Conservation (phyloP, 2,113 vertebrate genomes). For the Dipodomys merriami region DNA sequence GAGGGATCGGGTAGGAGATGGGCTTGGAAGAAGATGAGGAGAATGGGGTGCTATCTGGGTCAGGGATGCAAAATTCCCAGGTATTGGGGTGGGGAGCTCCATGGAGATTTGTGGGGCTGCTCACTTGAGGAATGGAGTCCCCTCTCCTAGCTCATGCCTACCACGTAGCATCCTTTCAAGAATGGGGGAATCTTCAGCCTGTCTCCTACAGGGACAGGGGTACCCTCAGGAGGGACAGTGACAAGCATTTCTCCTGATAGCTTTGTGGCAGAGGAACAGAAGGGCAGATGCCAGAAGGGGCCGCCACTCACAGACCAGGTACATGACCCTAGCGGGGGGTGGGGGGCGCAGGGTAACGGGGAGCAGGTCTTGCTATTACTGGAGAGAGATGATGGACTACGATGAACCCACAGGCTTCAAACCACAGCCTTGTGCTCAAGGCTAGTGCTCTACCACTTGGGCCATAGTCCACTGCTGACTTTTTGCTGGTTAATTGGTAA, state of each 20-base stretch:
- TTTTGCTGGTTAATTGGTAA: no score
- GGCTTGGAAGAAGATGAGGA: neutral
- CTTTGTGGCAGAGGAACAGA: neutral
- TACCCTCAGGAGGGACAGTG: neutral
- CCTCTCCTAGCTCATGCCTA: neutral
- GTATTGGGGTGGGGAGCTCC: neutral
- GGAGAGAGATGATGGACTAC: neutral
- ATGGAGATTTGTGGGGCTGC: accelerated
- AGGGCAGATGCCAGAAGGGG: neutral
- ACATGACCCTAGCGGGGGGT: neutral
- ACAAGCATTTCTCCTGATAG: neutral
- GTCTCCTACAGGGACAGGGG: no score
- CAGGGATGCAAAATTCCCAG: neutral
- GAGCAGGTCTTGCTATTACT: neutral
- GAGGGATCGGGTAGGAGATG: neutral
- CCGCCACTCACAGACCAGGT: neutral
- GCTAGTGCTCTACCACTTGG: no score
- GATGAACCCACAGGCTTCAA: no score
- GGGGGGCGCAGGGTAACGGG: neutral
- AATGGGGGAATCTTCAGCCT: neutral
- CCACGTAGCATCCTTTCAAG: neutral
- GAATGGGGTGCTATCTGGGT: neutral
- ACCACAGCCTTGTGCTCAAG: no score
- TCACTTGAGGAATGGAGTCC: neutral
- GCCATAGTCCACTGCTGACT: no score